Percentiles rank a stretch among this genome's conserved stretches.
Evolutionary conservation across 1,140 invertebrate species (phyloP).

Genomic region (Rhagoletis zephyria): DNA sequence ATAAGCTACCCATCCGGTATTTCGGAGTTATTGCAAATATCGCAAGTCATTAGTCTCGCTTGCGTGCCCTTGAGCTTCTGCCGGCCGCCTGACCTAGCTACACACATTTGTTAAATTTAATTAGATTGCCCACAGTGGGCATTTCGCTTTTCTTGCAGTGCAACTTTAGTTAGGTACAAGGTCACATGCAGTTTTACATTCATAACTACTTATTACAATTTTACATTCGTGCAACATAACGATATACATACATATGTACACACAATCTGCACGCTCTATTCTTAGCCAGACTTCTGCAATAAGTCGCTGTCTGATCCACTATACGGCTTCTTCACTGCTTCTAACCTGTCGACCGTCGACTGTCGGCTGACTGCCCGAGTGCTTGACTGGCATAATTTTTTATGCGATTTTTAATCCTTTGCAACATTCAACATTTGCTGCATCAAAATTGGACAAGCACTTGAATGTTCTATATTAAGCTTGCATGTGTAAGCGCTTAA

Average conservation of each 20-base stretch:
- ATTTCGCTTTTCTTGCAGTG: conserved; percentile 12
- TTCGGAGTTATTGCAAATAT: background rate
- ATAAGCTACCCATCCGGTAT: too few species aligned
- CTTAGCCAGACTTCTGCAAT: background rate
- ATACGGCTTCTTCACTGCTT: background rate
- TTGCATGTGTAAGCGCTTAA: background rate
- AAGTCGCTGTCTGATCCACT: background rate
- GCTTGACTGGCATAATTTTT: background rate
- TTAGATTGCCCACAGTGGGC: background rate
- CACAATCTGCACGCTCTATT: background rate
- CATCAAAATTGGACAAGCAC: background rate
- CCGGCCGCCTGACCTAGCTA: conserved; percentile 13
- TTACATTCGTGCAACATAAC: background rate
- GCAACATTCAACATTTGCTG: background rate
- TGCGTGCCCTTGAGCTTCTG: background rate
- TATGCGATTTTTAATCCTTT: conserved; percentile 2
- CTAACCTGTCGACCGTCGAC: background rate
- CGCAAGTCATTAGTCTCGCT: background rate
- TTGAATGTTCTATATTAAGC: background rate
- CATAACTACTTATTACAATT: background rate
- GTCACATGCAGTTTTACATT: background rate
- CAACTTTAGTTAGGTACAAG: background rate
- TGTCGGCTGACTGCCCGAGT: background rate
- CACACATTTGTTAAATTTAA: conserved; percentile 31
- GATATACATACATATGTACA: background rate